Percentiles rank a stretch among this genome's conserved stretches.
These are phyloP conservation scores for Cacajao melanocephalus DNA, from an alignment of 2,797 vertebrate species.

Conservation along the genomic window DNA sequence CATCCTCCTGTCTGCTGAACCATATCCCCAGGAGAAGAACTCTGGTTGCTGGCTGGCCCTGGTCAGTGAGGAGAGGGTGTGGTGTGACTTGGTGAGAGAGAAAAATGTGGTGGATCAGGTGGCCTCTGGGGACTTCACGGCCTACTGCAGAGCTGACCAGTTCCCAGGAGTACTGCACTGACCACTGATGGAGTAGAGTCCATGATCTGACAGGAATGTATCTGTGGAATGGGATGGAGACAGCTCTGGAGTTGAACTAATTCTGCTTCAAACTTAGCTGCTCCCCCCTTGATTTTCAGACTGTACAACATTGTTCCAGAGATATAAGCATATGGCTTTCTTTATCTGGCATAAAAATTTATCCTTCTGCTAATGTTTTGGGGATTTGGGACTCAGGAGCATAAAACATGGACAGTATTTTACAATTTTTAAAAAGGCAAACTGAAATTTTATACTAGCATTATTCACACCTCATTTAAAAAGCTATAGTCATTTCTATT, in stretches of 20 bases:
- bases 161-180: not conserved
- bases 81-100: not conserved
- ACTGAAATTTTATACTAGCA: not conserved
- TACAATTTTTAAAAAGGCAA: not conserved
- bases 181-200: too few relatives aligned
- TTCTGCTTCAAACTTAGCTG: not conserved
- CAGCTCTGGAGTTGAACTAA: not conserved
- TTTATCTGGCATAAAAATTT: not conserved
- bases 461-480: not conserved
- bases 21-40: not conserved
- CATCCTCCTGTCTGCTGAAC: not conserved
- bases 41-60: too few relatives aligned
- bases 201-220: not conserved
- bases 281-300: not conserved
- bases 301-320: not conserved
- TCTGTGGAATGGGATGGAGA: rapidly evolving
- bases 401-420: not conserved
- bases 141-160: not conserved
- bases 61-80: not conserved
- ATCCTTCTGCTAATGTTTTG: not conserved
- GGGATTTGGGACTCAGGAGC: not conserved
- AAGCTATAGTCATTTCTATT: not conserved
- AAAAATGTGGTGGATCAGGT: not conserved
- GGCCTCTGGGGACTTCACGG: too few relatives aligned
- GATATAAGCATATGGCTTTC: not conserved